phyloP scores from a whole-genome alignment of 1,140 invertebrate genomes.

The Trialeurodes vaporariorum region DNA sequence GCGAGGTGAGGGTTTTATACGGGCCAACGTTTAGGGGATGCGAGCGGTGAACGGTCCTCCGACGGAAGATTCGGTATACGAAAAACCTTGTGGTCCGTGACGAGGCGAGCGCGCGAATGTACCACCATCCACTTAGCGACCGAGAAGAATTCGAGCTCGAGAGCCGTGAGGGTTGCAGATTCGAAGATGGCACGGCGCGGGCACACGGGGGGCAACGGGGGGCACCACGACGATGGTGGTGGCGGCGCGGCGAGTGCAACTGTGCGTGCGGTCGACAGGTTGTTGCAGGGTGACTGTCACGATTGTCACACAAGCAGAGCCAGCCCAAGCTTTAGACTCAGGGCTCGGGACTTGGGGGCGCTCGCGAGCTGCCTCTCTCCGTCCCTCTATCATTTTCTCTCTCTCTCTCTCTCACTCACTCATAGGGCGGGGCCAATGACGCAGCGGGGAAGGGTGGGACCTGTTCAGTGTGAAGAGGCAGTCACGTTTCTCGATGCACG shows the following conservation, averaged over 20 bases:
- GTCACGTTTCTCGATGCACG: too few species aligned
- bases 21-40: too few species aligned
- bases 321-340: neutral
- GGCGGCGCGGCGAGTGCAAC: neutral
- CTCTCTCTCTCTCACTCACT: too few species aligned
- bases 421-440: too few species aligned
- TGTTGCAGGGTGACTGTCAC: slow-evolving; percentile 8
- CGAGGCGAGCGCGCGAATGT: neutral
- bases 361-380: too few species aligned
- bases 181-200: neutral
- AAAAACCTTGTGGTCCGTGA: slow-evolving; percentile 10
- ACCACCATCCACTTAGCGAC: neutral
- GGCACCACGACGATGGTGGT: neutral
- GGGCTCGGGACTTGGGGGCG: neutral
- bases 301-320: slow-evolving; percentile 2
- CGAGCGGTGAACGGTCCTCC: slow-evolving; percentile 12
- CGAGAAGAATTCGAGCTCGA: neutral
- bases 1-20: too few species aligned
- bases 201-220: neutral
- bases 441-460: too few species aligned
- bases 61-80: neutral
- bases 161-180: neutral
- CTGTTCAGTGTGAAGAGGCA: too few species aligned
- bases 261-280: slow-evolving; percentile 9
- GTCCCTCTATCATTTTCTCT: too few species aligned